Evolutionary conservation across 2,113 vertebrate genomes (phyloP), one percentile per base, ranked within the genome.

Genomic region (Octodon degus): DNA sequence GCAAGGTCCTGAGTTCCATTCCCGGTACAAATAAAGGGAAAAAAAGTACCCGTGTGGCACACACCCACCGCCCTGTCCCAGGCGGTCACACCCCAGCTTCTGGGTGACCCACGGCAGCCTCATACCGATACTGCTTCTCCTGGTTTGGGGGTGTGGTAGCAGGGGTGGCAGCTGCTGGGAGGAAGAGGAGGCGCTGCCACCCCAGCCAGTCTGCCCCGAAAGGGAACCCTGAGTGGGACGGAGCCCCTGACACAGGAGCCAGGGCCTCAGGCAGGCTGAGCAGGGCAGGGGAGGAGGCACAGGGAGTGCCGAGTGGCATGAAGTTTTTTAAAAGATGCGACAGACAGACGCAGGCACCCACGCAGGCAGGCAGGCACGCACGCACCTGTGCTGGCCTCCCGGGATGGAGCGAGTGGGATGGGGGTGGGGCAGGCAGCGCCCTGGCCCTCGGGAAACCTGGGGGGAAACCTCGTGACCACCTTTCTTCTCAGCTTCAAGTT

Each of bases 161-260:
- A 8, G 13, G 5, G 27, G 1, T 34, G 89, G 72, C 30, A 76
- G 65, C 37, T 63, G 60, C 85, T 2, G 3, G 9, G 19, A 82
- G 53, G 63, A 81, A 62, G 63, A 67, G 30, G 74, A 95, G 74
- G 19, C 5, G 8, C 72, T 84, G 83, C 81, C 55, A 90, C 60
- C 32, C 34, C 40, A 62, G 86, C 32, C 4, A 40, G 93, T 86
- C 90, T 76, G 30, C 43, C 77, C 86, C 67, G 37, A 91, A 9
- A 22, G 77, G 81, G 74, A 90, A 93, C 90, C 76, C 79, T 30
- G 81, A 86, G 63, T 91, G 93, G 89, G 65, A 77, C 93, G 81
- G 47, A 81, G 22, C 79, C 55, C 37, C 1, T 89, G 89, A 87
- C 67, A 76, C n/a, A 3, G 58, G 27, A 81, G 85, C 80, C 92